Evolutionary conservation across 2,888 invertebrate genomes (phyloP), one percentile per base, ranked within the genome.

Genomic region (Torymus auratus): DNA sequence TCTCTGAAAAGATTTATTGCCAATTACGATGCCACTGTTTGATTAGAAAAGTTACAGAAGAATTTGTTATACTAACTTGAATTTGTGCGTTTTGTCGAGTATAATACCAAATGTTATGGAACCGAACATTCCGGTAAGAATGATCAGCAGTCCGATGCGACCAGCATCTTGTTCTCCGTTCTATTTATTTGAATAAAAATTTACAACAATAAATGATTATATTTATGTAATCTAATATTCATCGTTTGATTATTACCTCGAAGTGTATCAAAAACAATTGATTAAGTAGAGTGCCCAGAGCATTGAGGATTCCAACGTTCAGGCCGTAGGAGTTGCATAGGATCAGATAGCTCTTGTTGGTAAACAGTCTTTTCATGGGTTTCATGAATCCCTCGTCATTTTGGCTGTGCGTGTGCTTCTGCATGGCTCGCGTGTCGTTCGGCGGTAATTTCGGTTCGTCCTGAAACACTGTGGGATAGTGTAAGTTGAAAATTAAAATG

Each of bases 251-350:
- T 10, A 41, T 89, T 84, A 92, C 92, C 84, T 91, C 86, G 72
- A 91, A 92, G 81, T 91, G 91, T 12, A 86, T 84, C 2, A 92
- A 86, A 53, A 91, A 89, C 77, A 92, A 89, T 82, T 91, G 91
- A 83, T 92, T 92, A 23, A 92, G 92, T 23, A 95, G 91, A 0
- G 95, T 96, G 0, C 94, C 94, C 71, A 95, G 92, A 1, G 94
- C 94, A 88, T 95, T 95, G 87, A 95, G 94, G 10, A 94, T 94
- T 0, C 95, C 95, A n/a, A 94, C 93, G 88, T 94, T 95, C 74
- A 95, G 91, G 50, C 95, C 94, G 85, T 95, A 94, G 0, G 94
- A 93, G 55, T 94, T 87, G 75, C 94, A 92, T 1, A 95, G 91
- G 3, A 94, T 87, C 64, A 94, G 84, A 85, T 93, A 94, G 70